Evolutionary conservation across 2,113 vertebrate species (phyloP).

Genomic region (Tringa solitaria): DNA sequence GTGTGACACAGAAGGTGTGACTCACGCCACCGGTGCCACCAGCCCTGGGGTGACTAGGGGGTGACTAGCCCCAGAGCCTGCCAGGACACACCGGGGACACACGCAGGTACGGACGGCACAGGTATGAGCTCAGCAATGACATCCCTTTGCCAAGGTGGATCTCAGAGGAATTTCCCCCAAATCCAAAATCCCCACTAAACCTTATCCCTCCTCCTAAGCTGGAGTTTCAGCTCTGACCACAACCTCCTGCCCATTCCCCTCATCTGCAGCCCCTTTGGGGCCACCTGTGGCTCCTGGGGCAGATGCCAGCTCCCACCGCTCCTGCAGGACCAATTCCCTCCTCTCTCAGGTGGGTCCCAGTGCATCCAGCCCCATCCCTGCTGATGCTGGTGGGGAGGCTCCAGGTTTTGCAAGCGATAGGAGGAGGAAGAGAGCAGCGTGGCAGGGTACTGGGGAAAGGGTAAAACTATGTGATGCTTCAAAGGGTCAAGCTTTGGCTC

Average conservation of each 20-base stretch:
- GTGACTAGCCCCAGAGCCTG: background rate
- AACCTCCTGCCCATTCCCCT: background rate
- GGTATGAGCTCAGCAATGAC: fast-evolving
- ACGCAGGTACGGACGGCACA: fast-evolving
- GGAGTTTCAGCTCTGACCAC: background rate
- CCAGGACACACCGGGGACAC: background rate
- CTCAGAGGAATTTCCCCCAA: background rate
- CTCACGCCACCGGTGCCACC: fast-evolving
- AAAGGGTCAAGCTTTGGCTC: background rate
- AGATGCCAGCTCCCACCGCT: background rate
- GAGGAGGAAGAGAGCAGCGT: background rate
- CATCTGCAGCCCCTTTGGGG: background rate
- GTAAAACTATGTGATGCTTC: background rate
- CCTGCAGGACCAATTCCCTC: background rate
- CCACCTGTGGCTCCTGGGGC: background rate
- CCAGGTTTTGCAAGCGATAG: background rate
- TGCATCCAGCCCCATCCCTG: fast-evolving
- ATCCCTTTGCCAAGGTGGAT: background rate
- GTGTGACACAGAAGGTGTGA: background rate
- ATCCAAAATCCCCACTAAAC: background rate
- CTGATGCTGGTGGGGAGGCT: background rate
- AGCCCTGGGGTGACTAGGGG: background rate
- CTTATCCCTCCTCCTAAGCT: background rate
- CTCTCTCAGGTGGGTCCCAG: background rate
- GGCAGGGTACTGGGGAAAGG: background rate